Conservation (phyloP, 2,888 invertebrate species). For the Heteromyza rotundicornis region DNA sequence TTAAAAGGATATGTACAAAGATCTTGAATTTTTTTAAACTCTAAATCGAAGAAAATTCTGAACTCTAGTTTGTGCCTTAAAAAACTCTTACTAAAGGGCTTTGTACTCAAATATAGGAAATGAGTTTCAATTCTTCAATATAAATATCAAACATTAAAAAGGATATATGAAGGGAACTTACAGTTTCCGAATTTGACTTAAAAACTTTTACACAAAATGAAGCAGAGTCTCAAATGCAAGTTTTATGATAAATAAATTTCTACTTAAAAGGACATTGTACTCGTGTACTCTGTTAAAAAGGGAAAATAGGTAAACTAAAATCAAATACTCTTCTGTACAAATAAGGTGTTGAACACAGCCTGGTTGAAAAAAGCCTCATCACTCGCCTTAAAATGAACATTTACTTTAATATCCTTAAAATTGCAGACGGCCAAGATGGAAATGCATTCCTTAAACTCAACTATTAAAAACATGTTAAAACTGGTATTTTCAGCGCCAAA, state of each 20-base stretch:
- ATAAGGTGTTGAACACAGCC: constrained; percentile 28
- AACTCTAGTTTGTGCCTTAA: too few species aligned
- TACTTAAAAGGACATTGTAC: background rate
- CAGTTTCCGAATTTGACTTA: too few species aligned
- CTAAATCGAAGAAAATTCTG: too few species aligned
- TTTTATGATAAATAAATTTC: background rate
- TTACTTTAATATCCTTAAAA: background rate
- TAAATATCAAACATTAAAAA: too few species aligned
- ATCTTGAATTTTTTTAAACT: too few species aligned
- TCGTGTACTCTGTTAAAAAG: background rate
- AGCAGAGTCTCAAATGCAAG: background rate
- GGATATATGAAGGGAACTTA: too few species aligned
- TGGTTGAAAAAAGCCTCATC: constrained; percentile 17
- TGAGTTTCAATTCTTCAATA: too few species aligned
- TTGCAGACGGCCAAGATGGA: background rate
- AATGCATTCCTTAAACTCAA: background rate
- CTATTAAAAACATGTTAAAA: background rate
- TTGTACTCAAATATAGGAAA: too few species aligned
- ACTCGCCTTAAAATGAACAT: background rate
- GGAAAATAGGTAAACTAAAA: background rate
- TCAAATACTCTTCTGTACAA: background rate
- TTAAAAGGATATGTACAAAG: too few species aligned
- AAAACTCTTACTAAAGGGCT: too few species aligned
- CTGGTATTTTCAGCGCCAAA: background rate
- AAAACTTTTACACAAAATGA: background rate